These are phyloP conservation scores for Tromatobia lineatoria DNA, from an alignment of 2,888 invertebrate species.

Conservation along the genomic window DNA sequence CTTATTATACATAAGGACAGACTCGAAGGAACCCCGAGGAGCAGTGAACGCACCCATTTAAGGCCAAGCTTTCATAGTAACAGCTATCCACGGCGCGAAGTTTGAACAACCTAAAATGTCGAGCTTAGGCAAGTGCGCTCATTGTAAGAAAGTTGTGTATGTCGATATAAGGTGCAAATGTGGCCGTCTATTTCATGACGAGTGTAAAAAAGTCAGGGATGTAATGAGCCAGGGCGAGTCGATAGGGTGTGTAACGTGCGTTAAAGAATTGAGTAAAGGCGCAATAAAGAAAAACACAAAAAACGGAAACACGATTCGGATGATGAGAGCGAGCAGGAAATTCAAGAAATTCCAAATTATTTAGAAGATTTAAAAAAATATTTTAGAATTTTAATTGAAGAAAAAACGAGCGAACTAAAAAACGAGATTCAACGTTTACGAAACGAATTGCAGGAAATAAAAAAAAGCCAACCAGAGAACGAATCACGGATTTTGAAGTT, in stretches of 20 bases:
- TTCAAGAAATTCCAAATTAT: background rate
- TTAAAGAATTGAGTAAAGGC: too few relatives aligned
- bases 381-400: background rate
- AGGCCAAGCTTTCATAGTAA: too few relatives aligned
- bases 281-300: background rate
- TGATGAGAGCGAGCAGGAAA: background rate
- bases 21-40: background rate
- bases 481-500: background rate
- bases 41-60: background rate
- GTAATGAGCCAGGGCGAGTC: too few relatives aligned
- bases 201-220: too few relatives aligned
- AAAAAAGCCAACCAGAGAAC: background rate
- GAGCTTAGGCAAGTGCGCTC: background rate
- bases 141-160: background rate
- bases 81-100: too few relatives aligned
- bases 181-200: too few relatives aligned
- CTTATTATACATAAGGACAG: background rate
- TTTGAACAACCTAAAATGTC: too few relatives aligned
- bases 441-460: background rate
- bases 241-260: too few relatives aligned
- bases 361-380: background rate
- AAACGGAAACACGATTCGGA: background rate
- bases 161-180: too few relatives aligned
- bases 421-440: background rate
- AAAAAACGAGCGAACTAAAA: background rate